These are phyloP conservation scores for Enteromius paludinosus DNA, from an alignment of 2,797 vertebrate genomes.

Conservation along the genomic window DNA sequence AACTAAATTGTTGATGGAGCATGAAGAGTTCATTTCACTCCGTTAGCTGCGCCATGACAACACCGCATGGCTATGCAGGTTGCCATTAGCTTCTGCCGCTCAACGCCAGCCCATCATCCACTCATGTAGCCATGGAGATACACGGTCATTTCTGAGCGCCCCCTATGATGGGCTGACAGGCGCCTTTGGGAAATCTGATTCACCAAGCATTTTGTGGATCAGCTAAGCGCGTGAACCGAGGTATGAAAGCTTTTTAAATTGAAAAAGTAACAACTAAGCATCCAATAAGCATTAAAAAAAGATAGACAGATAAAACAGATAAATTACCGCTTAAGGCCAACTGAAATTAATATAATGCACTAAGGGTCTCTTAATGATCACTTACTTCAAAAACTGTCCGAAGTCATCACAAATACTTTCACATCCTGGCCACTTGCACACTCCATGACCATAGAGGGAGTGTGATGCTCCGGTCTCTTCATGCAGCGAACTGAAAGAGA, in stretches of 20 bases:
- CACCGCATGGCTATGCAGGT: conserved; percentile 87
- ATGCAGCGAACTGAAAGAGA: conserved; percentile 87
- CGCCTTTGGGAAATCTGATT: conserved; percentile 9
- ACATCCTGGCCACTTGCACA: conserved; percentile 99
- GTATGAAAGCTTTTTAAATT: conserved; percentile 14
- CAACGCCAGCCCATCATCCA: conserved; percentile 74
- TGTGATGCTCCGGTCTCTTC: conserved; percentile 95
- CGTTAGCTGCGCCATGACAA: conserved; percentile 98
- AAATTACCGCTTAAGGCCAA: neutral
- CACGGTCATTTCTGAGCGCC: conserved; percentile 63
- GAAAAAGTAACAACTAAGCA: neutral
- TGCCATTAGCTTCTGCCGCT: conserved; percentile 85
- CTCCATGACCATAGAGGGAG: conserved; percentile 96
- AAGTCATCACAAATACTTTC: conserved; percentile 99
- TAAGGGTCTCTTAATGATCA: conserved; percentile 50
- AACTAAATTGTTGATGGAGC: conserved; percentile 99
- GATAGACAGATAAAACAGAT: neutral
- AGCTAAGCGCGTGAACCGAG: conserved; percentile 18
- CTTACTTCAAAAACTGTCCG: conserved; percentile 99
- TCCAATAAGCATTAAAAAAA: neutral
- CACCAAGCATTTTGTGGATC: conserved; percentile 7
- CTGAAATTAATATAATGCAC: neutral
- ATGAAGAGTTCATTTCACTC: conserved; percentile 98
- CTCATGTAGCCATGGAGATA: conserved; percentile 66
- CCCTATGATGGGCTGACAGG: conserved; percentile 55